These are phyloP conservation scores for Stichopus horrens DNA, from an alignment of 53 echinoderm and acorn worm species.

Conservation along the genomic window DNA sequence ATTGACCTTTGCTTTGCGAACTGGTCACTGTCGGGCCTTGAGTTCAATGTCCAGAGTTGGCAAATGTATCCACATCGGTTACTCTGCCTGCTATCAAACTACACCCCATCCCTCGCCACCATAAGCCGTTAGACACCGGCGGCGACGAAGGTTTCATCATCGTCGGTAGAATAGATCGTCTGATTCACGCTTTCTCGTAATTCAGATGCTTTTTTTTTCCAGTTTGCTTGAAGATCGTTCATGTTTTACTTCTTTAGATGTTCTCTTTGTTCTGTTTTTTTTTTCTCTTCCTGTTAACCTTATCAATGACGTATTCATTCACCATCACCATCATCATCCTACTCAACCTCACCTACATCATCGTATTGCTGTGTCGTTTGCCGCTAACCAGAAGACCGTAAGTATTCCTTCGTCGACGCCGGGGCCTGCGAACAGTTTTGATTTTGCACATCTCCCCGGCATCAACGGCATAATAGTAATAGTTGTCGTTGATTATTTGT, in stretches of 20 bases:
- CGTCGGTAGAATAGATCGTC: neutral
- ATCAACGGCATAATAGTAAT: too few relatives aligned
- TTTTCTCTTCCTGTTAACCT: neutral
- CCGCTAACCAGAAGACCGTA: slow-evolving; percentile 14
- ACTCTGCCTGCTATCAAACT: too few relatives aligned
- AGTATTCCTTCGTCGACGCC: neutral
- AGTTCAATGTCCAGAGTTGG: too few relatives aligned
- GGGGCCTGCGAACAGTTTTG: too few relatives aligned
- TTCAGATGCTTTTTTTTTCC: neutral
- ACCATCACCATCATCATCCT: slow-evolving; percentile 59
- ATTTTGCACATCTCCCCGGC: too few relatives aligned
- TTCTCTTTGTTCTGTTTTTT: neutral
- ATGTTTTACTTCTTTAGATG: slow-evolving; percentile 1
- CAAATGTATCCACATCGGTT: too few relatives aligned
- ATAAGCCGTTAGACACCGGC: too few relatives aligned
- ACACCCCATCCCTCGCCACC: too few relatives aligned
- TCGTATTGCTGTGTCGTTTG: slow-evolving; percentile 40
- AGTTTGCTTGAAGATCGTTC: neutral
- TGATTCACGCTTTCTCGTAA: slow-evolving; percentile 21
- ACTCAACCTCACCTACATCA: slow-evolving; percentile 28
- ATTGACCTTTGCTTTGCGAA: too few relatives aligned
- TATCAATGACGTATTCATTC: slow-evolving; percentile 47
- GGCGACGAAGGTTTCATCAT: neutral
- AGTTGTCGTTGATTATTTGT: too few relatives aligned
- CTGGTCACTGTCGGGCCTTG: too few relatives aligned